A percentile compares a stretch with the other conserved stretches of the same genome.
Evolutionary conservation across 2,888 invertebrate species (phyloP).

Genomic region (Leptodirus hochenwartii): DNA sequence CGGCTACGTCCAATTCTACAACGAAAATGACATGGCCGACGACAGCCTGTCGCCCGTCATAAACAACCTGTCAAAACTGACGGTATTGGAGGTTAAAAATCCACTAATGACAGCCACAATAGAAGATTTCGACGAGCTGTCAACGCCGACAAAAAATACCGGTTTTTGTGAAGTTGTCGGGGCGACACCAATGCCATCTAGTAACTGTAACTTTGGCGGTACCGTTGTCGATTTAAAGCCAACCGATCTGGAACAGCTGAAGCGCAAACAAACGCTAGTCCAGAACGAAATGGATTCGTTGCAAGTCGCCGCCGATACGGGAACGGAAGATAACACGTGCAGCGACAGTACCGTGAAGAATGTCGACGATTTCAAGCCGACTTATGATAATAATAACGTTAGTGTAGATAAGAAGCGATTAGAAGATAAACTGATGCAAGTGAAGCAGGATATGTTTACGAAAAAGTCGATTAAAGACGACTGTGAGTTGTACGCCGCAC

Average conservation of each 20-base stretch:
- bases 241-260: slow-evolving; percentile 18
- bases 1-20: slow-evolving; percentile 49
- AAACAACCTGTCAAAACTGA: slow-evolving; percentile 14
- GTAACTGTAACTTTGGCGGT: slow-evolving; percentile 17
- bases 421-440: slow-evolving; percentile 13
- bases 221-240: slow-evolving; percentile 21
- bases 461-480: too few relatives aligned
- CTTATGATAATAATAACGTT: slow-evolving; percentile 9
- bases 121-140: slow-evolving; percentile 13
- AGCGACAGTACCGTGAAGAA: slow-evolving; percentile 28
- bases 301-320: slow-evolving; percentile 29
- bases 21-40: slow-evolving; percentile 25
- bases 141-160: slow-evolving; percentile 18
- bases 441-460: slow-evolving; percentile 13
- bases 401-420: slow-evolving; percentile 17
- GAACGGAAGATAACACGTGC: slow-evolving; percentile 39
- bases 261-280: slow-evolving; percentile 18
- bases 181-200: too few relatives aligned
- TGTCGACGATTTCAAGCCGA: slow-evolving; percentile 18
- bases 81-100: slow-evolving; percentile 17
- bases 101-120: slow-evolving; percentile 29
- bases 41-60: slow-evolving; percentile 23
- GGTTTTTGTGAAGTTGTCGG: slow-evolving; percentile 23
- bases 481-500: slow-evolving; percentile 18
- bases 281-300: slow-evolving; percentile 41